A percentile compares a stretch with the other conserved stretches of the same genome.
Evolutionary conservation across 2,797 vertebrate genomes (phyloP).

Genomic region (Eidolon dupreanum): DNA sequence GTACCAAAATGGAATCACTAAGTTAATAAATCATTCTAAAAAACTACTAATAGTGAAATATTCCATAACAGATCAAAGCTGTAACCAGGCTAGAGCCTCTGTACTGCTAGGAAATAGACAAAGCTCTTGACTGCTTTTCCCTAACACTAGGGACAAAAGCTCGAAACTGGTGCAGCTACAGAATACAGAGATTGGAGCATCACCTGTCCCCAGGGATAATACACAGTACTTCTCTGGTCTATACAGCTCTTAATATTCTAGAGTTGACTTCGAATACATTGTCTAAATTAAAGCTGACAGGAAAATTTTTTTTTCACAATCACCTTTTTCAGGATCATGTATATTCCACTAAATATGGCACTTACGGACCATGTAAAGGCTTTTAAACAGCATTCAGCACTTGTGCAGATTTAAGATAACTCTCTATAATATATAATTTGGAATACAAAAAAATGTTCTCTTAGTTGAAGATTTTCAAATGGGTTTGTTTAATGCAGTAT

Average conservation of each 20-base stretch:
- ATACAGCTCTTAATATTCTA: not conserved
- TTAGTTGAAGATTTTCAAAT: conserved; percentile 1
- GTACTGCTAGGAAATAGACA: not conserved
- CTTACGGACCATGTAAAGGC: not conserved
- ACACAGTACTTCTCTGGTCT: not conserved
- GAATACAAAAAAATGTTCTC: not conserved
- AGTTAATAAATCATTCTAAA: not conserved
- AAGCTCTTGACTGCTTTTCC: not conserved
- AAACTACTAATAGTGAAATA: not conserved
- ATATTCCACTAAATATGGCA: not conserved
- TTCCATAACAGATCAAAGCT: not conserved
- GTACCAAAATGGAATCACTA: not conserved
- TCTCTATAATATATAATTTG: not conserved
- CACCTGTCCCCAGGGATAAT: too few species aligned
- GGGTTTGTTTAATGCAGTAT: not conserved
- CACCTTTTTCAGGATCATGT: not conserved
- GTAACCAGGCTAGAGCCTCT: not conserved
- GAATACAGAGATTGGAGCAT: too few species aligned
- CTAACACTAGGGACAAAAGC: not conserved
- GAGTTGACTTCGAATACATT: not conserved
- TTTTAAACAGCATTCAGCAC: not conserved
- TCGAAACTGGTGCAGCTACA: not conserved
- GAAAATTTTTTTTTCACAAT: not conserved
- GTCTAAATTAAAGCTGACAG: not conserved
- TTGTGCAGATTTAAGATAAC: not conserved